Evolutionary conservation across 2,888 invertebrate genomes (phyloP), one percentile per base, ranked within the genome.

Genomic region (Stegophylla sp.): DNA sequence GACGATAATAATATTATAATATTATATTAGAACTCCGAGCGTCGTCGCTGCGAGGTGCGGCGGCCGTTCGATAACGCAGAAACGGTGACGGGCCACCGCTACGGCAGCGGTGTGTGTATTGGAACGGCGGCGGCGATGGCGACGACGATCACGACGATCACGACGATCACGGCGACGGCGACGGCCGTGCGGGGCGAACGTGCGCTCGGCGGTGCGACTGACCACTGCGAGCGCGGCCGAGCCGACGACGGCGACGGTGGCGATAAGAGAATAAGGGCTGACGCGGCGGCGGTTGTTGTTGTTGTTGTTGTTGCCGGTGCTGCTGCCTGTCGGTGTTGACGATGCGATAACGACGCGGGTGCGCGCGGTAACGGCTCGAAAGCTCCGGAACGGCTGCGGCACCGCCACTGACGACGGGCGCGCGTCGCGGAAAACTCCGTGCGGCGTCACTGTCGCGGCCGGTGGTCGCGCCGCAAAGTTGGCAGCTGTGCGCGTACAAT

Each of bases 351-450:
- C 66, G 56, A n/a, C 41, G 53, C 75, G 75, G 64, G 34, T 51
- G 75, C 75, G 75, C 75, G 26, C 28, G 74, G 48, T 45, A 45
- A 48, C 79, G 71, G 51, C 41, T 61, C 71, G 71, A 61, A 61
- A 71, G 79, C 71, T 71, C 59, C 71, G 79, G n/a, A 45, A 79
- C 79, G 71, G 79, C 71, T 79, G 71, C 71, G 71, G 71, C 71
- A 63, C 63, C 71, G 71, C 79, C 71, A 79, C 79, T 79, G 71
- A 79, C 61, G 79, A 67, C 48, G 59, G 71, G 61, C 56, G 13
- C 61, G 45, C 56, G n/a, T n/a, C n/a, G n/a, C n/a, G n/a, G n/a
- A n/a, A n/a, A n/a, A n/a, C n/a, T n/a, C n/a, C n/a, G n/a, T n/a
- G n/a, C n/a, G n/a, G n/a, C n/a, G n/a, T n/a, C n/a, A n/a, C n/a